phyloP scores from a whole-genome alignment of 2,113 vertebrate genomes.

The Pogona vitticeps region DNA sequence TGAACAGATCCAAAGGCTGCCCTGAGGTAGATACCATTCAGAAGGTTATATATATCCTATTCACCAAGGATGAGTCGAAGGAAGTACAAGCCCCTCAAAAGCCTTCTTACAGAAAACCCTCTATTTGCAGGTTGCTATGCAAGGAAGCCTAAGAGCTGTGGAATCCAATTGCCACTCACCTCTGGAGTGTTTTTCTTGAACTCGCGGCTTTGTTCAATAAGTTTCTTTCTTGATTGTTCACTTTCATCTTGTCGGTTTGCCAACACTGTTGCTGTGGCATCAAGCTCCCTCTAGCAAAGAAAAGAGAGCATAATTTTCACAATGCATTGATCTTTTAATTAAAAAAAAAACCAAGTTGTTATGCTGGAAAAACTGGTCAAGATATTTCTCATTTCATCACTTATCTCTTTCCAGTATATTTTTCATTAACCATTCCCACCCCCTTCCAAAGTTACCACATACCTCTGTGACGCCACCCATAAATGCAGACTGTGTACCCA shows the following conservation, averaged over 20 bases:
- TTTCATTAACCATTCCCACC: not conserved
- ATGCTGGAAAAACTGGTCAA: not conserved
- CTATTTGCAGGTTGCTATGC: not conserved
- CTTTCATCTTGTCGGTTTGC: conserved; percentile 99
- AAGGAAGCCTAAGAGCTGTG: not conserved
- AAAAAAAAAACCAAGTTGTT: not conserved
- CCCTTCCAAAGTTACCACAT: not conserved
- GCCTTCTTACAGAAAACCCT: not conserved
- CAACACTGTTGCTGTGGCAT: conserved; percentile 95
- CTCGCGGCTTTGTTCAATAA: conserved; percentile 98
- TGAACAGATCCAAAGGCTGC: not conserved
- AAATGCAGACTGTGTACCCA: not conserved
- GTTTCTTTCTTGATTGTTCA: conserved; percentile 96
- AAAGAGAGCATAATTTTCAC: conserved; percentile 26
- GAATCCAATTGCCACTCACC: conserved; percentile 76
- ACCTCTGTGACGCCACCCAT: not conserved
- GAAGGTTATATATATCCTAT: not conserved
- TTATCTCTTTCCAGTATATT: too few relatives aligned
- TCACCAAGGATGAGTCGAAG: not conserved
- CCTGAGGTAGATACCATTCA: not conserved
- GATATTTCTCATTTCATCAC: not conserved
- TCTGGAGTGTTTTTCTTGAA: conserved; percentile 99
- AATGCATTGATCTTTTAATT: not conserved
- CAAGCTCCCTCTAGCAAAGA: conserved; percentile 90
- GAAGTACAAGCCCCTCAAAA: not conserved